A percentile compares a stretch with the other conserved stretches of the same genome.
Conservation (phyloP, 2,113 vertebrate species). For the Gasterosteus nipponicus region DNA sequence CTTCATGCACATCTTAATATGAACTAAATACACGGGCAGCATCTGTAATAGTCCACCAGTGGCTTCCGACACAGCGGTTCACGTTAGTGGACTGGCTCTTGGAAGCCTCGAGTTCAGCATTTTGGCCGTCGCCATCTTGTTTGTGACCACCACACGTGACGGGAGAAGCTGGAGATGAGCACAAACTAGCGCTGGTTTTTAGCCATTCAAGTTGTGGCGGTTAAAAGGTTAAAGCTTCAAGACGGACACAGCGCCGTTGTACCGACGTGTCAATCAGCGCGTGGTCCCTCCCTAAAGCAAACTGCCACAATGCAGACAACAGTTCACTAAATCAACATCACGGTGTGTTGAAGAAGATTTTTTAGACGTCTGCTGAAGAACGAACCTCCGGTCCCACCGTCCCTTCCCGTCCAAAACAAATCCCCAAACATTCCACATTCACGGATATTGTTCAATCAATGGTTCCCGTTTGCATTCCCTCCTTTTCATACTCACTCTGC, state of each 20-base stretch:
- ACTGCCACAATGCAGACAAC: too few relatives aligned
- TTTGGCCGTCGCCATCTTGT: neutral
- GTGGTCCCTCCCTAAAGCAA: too few relatives aligned
- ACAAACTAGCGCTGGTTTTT: neutral
- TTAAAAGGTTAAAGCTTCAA: too few relatives aligned
- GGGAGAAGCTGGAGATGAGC: neutral
- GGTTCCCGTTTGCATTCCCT: neutral
- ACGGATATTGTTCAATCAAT: neutral
- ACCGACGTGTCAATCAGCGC: too few relatives aligned
- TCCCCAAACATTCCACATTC: neutral
- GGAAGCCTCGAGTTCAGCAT: neutral
- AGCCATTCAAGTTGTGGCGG: neutral
- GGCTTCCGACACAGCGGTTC: neutral
- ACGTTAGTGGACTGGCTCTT: neutral
- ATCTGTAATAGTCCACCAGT: too few relatives aligned
- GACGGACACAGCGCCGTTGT: too few relatives aligned
- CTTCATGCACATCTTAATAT: neutral
- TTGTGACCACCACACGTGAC: neutral
- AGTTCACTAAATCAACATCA: too few relatives aligned
- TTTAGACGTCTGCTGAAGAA: neutral
- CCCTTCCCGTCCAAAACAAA: neutral
- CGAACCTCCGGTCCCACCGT: neutral
- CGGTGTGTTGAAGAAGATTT: too few relatives aligned
- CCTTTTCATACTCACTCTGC: constrained; percentile 60
- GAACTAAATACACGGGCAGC: neutral